Evolutionary conservation across 1,140 invertebrate species (phyloP).

Genomic region (Theocolax elegans): DNA sequence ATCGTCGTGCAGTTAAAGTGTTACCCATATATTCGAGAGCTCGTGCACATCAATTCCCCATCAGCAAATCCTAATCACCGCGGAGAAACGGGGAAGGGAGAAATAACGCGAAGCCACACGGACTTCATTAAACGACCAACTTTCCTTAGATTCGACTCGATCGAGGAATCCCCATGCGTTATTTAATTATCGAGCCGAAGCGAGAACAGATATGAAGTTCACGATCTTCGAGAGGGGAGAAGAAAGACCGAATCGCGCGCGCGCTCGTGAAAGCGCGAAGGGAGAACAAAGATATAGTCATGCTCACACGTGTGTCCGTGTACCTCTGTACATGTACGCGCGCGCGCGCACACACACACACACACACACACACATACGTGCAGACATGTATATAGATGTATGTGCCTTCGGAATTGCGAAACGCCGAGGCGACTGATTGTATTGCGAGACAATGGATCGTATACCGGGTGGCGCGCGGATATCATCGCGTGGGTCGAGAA

Average conservation of each 20-base stretch:
- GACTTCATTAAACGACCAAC: neutral
- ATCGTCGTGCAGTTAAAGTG: too few relatives aligned
- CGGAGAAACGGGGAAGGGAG: too few relatives aligned
- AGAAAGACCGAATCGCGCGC: neutral
- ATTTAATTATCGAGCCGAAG: conserved; percentile 25
- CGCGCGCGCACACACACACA: neutral
- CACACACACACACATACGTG: too few relatives aligned
- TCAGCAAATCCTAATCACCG: too few relatives aligned
- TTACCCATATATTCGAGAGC: too few relatives aligned
- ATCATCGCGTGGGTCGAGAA: conserved; percentile 26
- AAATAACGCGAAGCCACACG: too few relatives aligned
- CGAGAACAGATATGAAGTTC: conserved; percentile 15
- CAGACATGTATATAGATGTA: too few relatives aligned
- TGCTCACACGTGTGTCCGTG: neutral
- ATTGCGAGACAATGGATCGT: conserved; percentile 39
- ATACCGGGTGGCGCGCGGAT: conserved; percentile 31
- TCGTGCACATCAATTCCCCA: too few relatives aligned
- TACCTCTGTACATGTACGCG: neutral
- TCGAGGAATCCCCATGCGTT: conserved; percentile 21
- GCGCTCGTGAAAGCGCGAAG: neutral
- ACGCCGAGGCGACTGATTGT: conserved; percentile 38
- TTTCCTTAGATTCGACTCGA: neutral
- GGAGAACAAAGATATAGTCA: conserved; percentile 14
- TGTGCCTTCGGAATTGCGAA: conserved; percentile 32
- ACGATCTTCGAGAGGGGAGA: conserved; percentile 11